phyloP scores from a whole-genome alignment of 2,888 invertebrate species.

The Norana najaformis region DNA sequence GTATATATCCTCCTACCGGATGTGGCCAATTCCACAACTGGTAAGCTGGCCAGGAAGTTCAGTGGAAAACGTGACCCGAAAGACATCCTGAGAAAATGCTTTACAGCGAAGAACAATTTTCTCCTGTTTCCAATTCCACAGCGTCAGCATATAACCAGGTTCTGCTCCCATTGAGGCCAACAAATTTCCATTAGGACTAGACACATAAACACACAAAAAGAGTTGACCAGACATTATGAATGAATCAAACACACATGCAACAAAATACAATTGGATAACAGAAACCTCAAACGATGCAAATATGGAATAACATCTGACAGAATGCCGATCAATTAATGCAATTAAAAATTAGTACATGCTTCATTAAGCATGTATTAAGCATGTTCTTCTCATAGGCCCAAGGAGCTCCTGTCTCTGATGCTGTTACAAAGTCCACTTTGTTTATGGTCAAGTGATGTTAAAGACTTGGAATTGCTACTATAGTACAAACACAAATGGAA shows the following conservation, averaged over 20 bases:
- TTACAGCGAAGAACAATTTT: slow-evolving; percentile 78
- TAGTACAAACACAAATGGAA: no score
- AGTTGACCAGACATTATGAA: not conserved
- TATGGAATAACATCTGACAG: not conserved
- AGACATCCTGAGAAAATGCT: slow-evolving; percentile 81
- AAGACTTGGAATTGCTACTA: no score
- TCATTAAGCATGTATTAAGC: no score
- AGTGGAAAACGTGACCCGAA: slow-evolving; percentile 78
- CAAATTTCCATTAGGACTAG: slow-evolving; percentile 77
- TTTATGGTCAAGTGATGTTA: no score
- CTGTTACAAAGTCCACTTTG: no score
- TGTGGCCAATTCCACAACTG: slow-evolving; percentile 71
- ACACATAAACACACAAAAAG: slow-evolving; percentile 37
- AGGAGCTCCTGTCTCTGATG: no score
- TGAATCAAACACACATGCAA: not conserved
- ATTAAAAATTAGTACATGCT: not conserved
- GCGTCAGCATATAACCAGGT: slow-evolving; percentile 83
- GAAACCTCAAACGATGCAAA: not conserved
- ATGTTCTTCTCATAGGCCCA: no score
- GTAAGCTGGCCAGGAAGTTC: slow-evolving; percentile 79
- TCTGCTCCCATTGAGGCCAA: slow-evolving; percentile 81
- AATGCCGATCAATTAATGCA: not conserved
- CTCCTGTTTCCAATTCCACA: slow-evolving; percentile 85
- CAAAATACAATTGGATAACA: not conserved
- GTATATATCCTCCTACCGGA: slow-evolving; percentile 53